Evolutionary conservation across 2,113 vertebrate species (phyloP).

Genomic region (Argyrosomus japonicus): DNA sequence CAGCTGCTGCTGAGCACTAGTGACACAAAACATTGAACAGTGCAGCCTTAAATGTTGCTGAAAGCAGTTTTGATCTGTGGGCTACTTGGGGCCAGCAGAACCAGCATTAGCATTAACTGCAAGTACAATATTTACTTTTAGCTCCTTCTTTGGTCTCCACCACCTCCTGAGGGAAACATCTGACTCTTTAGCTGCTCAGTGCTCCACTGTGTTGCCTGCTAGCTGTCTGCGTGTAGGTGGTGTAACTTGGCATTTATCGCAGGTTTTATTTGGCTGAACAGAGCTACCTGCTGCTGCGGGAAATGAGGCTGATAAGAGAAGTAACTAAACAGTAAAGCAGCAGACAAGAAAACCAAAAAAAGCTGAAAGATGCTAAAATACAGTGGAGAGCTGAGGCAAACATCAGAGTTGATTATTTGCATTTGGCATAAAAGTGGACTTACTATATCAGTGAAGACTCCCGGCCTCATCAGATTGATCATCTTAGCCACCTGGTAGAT

Average conservation of each 20-base stretch:
- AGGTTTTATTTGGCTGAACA: too few relatives aligned
- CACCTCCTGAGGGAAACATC: neutral
- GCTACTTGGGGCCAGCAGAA: too few relatives aligned
- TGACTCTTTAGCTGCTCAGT: neutral
- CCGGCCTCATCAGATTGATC: slow-evolving; percentile 99
- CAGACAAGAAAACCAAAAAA: neutral
- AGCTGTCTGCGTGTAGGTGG: neutral
- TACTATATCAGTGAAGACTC: slow-evolving; percentile 99
- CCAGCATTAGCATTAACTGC: neutral
- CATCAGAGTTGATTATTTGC: too few relatives aligned
- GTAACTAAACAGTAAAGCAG: neutral
- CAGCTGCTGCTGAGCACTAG: too few relatives aligned
- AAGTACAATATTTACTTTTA: neutral
- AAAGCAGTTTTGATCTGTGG: too few relatives aligned
- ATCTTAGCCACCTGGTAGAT: slow-evolving; percentile 99
- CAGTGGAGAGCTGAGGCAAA: neutral
- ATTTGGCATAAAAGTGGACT: slow-evolving; percentile 72
- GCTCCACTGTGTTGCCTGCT: neutral
- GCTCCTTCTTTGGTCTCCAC: slow-evolving; percentile 7
- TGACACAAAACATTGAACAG: neutral
- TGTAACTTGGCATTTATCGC: neutral
- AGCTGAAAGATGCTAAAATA: neutral
- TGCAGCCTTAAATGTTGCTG: neutral
- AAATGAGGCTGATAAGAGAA: neutral
- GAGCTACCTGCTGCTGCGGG: too few relatives aligned